Conservation (phyloP, 1,140 invertebrate genomes). For the Plectus sambesii region DNA sequence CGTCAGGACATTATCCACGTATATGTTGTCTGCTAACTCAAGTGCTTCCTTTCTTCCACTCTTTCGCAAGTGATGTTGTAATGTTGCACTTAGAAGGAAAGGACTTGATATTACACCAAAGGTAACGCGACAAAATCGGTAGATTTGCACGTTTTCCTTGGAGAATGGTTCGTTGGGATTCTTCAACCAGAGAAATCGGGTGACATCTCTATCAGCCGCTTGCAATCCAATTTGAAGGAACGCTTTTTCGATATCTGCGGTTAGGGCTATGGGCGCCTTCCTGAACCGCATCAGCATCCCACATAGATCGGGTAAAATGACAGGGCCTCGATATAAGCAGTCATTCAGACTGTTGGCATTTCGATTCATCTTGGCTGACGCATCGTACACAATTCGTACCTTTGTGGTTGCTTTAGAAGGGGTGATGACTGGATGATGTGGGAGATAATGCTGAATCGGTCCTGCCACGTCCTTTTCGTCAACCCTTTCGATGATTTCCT, state of each 20-base stretch:
- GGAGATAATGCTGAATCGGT: too few relatives aligned
- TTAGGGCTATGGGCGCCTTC: background rate
- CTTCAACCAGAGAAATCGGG: constrained; percentile 12
- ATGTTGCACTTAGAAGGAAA: constrained; percentile 3
- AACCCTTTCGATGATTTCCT: too few relatives aligned
- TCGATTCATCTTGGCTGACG: constrained; percentile 26
- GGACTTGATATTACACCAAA: constrained; percentile 4
- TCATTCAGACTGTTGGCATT: constrained; percentile 39
- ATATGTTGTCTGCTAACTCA: background rate
- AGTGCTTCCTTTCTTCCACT: background rate
- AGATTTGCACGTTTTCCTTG: background rate
- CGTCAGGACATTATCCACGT: constrained; percentile 7
- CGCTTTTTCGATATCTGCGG: constrained; percentile 10
- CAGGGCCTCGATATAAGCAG: constrained; percentile 18
- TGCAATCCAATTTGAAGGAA: constrained; percentile 12
- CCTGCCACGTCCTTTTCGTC: too few relatives aligned
- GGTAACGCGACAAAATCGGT: constrained; percentile 1
- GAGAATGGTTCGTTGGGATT: background rate
- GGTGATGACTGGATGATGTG: too few relatives aligned
- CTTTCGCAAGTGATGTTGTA: constrained; percentile 4
- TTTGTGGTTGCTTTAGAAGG: constrained; percentile 35
- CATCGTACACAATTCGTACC: constrained; percentile 44
- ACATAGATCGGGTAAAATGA: constrained; percentile 6
- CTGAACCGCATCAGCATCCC: constrained; percentile 10
- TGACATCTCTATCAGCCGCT: constrained; percentile 9